phyloP scores from a whole-genome alignment of 2,113 vertebrate genomes.

The Probosciger aterrimus region DNA sequence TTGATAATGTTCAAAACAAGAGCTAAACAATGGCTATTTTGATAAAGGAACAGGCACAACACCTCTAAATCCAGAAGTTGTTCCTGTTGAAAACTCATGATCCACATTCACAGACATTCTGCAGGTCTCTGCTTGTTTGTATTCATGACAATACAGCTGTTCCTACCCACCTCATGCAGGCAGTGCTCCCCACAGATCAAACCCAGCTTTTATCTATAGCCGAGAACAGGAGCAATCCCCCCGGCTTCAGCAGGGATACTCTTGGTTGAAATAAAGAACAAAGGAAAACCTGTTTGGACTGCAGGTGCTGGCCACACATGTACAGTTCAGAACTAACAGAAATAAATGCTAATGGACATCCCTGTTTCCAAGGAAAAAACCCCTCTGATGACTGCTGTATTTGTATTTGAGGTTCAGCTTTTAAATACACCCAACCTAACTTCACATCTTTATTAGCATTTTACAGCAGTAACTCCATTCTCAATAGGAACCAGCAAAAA shows the following conservation, averaged over 20 bases:
- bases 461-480: neutral
- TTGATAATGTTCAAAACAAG: neutral
- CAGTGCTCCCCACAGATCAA: slow-evolving; percentile 11
- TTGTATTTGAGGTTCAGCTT: neutral
- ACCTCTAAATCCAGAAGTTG: neutral
- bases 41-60: neutral
- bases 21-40: neutral
- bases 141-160: neutral
- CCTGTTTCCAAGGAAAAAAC: neutral
- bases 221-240: neutral
- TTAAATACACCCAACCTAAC: neutral
- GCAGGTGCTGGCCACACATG: rapidly evolving
- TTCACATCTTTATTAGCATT: neutral
- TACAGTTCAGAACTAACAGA: neutral
- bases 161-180: slow-evolving; percentile 13
- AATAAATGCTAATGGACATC: neutral
- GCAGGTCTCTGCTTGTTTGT: slow-evolving; percentile 43
- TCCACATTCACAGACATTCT: neutral
- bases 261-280: neutral
- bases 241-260: neutral
- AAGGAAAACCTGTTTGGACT: neutral
- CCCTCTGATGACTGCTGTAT: neutral
- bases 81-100: neutral
- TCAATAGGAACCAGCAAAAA: neutral
- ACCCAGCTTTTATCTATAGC: neutral